Base-by-base conservation (phyloP, 2,888 invertebrate species). In the Stegophylla sp. region DNA sequence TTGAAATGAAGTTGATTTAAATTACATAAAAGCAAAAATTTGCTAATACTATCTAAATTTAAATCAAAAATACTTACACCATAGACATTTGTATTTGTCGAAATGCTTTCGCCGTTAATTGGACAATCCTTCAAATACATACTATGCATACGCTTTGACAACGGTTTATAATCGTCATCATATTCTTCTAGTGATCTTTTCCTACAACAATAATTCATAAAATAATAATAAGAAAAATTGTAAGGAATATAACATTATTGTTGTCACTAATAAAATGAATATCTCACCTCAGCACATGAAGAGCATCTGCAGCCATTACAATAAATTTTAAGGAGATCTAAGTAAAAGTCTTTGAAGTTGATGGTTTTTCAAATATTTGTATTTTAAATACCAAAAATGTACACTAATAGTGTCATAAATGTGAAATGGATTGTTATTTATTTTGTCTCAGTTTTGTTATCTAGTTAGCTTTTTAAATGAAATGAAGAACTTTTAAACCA, bases 151-250 rank as follows among this genome's bases (percentile, higher is more conserved):
- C 79, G 69, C 41, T 79, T 79, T n/a, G 79, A 79, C 23, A 79
- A 51, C 13, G 79, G 79, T 23, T 79, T 79, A 17, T 79, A 79
- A 41, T 79, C 79, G 3, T 79, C 79, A 41, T 79, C 79, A n/a
- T 79, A 79, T 41, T 79, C 79, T 71, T 79, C 79, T 17, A 79
- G 23, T 5, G 79, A 51, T 71, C 79, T 69, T 71, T 79, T 79
- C 15, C 79, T 79, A n/a, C n/a, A n/a, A n/a, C n/a, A n/a, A n/a
- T 48, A 61, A 20, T 63, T 0, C 5, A 17, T n/a, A 20, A 12
- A 15, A 10, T 28, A 23, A 45, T 20, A 20, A 34, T 51, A 51
- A 23, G n/a, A 5, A 34, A 26, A 17, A 41, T n/a, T 64, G 23
- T 41, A n/a, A n/a, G n/a, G n/a, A n/a, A 56, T 13, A 15, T 10